phyloP scores from a whole-genome alignment of 2,797 vertebrate species.

The Lateolabrax maculatus region DNA sequence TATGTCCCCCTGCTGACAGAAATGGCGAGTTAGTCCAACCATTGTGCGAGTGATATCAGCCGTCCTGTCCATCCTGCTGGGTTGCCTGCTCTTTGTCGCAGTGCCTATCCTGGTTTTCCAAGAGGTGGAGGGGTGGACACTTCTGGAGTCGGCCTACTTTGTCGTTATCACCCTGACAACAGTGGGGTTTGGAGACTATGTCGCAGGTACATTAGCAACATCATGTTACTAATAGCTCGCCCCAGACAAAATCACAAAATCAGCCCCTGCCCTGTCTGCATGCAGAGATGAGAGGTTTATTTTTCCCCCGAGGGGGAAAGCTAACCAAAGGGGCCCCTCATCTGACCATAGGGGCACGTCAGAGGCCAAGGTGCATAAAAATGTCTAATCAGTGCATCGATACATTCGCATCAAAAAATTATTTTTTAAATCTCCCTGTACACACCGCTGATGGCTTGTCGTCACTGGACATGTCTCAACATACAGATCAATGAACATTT shows the following conservation, averaged over 20 bases:
- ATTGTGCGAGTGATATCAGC: constrained; percentile 91
- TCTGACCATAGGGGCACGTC: background rate
- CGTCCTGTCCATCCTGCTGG: constrained; percentile 91
- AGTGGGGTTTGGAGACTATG: constrained; percentile 94
- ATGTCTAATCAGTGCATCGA: background rate
- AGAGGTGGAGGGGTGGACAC: constrained; percentile 87
- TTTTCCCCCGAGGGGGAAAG: too few relatives aligned
- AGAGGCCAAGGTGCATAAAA: background rate
- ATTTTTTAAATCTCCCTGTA: constrained; percentile 3
- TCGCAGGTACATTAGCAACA: constrained; percentile 82
- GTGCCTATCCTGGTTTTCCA: constrained; percentile 90
- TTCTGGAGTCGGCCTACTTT: constrained; percentile 92
- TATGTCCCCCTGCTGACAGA: constrained; percentile 79
- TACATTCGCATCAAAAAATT: background rate
- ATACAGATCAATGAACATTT: constrained; percentile 1
- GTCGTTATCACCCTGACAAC: constrained; percentile 95
- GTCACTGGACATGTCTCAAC: constrained; percentile 2
- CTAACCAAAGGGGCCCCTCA: background rate
- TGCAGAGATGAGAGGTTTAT: background rate
- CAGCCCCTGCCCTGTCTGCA: background rate
- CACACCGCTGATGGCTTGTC: background rate
- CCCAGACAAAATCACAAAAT: background rate
- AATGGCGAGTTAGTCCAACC: constrained; percentile 90
- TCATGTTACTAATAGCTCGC: too few relatives aligned
- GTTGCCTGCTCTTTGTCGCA: constrained; percentile 90